A percentile compares a stretch with the other conserved stretches of the same genome.
phyloP scores from a whole-genome alignment of 1,140 invertebrate species.

The Papilio glaucus region DNA sequence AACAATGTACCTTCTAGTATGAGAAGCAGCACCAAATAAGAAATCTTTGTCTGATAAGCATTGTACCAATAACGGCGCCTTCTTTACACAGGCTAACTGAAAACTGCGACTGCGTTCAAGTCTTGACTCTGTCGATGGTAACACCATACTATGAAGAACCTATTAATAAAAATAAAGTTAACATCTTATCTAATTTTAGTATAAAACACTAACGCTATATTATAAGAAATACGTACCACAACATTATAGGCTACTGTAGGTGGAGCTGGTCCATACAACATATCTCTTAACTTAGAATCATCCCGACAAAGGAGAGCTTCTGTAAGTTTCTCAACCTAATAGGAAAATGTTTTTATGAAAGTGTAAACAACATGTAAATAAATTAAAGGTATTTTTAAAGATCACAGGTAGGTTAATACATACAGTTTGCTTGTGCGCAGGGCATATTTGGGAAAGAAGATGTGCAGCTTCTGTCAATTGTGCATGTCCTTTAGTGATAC shows the following conservation, averaged over 20 bases:
- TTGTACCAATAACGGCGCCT: conserved; percentile 81
- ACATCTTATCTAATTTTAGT: not conserved
- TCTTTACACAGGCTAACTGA: conserved; percentile 94
- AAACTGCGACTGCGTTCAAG: conserved; percentile 93
- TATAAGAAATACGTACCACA: conserved; percentile 57
- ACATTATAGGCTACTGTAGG: conserved; percentile 81
- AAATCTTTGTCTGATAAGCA: conserved; percentile 77
- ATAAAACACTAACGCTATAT: conserved; percentile 39
- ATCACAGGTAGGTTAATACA: conserved; percentile 43
- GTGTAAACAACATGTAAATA: not conserved
- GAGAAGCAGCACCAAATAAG: conserved; percentile 72
- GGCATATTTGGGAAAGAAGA: conserved; percentile 94
- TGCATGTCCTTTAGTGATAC: conserved; percentile 91
- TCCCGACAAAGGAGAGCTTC: conserved; percentile 77
- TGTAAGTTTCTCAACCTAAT: conserved; percentile 78
- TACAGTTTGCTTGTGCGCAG: conserved; percentile 89
- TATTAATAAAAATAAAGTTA: conserved; percentile 76
- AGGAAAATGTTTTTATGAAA: conserved; percentile 8
- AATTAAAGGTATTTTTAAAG: not conserved
- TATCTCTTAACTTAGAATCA: conserved; percentile 72
- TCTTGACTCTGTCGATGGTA: conserved; percentile 94
- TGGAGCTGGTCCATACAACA: conserved; percentile 79
- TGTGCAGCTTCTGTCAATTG: conserved; percentile 93
- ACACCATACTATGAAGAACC: conserved; percentile 95
- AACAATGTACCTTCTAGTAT: conserved; percentile 70